phyloP scores from a whole-genome alignment of 2,113 vertebrate genomes.

The Tetrax tetrax region DNA sequence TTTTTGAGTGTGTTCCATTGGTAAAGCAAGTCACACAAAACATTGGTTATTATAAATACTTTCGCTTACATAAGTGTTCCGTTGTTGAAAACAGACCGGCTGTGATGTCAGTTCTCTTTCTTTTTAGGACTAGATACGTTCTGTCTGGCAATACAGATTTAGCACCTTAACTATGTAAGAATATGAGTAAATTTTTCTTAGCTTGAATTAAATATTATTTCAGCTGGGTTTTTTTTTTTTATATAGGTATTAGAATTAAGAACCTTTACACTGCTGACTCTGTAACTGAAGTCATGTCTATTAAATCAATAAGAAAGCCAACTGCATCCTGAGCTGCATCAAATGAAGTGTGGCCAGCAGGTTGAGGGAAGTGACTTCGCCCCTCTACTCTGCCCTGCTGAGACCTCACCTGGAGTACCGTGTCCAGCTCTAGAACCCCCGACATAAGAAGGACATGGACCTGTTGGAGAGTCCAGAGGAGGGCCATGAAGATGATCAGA shows the following conservation, averaged over 20 bases:
- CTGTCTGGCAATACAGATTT: not conserved
- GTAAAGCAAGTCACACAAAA: not conserved
- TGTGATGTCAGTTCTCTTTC: not conserved
- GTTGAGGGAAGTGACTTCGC: too few relatives aligned
- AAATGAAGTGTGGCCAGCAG: too few relatives aligned
- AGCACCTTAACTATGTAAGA: not conserved
- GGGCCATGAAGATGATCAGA: too few relatives aligned
- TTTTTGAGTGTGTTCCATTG: not conserved
- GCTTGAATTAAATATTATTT: not conserved
- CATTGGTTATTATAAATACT: not conserved
- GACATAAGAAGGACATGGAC: too few relatives aligned
- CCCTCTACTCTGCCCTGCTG: too few relatives aligned
- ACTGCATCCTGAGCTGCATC: too few relatives aligned
- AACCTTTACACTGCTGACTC: not conserved
- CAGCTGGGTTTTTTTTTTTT: not conserved
- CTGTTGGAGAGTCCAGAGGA: too few relatives aligned
- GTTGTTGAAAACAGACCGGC: not conserved
- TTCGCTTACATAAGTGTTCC: not conserved
- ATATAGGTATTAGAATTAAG: not conserved
- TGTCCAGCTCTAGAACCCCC: too few relatives aligned
- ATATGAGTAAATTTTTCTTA: not conserved
- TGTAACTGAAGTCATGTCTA: not conserved
- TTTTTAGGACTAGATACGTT: not conserved
- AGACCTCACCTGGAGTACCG: too few relatives aligned
- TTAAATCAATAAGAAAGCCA: not conserved